Evolutionary conservation across 2,888 invertebrate species (phyloP), one percentile per base, ranked within the genome.

Genomic region (Tridacna gigas): DNA sequence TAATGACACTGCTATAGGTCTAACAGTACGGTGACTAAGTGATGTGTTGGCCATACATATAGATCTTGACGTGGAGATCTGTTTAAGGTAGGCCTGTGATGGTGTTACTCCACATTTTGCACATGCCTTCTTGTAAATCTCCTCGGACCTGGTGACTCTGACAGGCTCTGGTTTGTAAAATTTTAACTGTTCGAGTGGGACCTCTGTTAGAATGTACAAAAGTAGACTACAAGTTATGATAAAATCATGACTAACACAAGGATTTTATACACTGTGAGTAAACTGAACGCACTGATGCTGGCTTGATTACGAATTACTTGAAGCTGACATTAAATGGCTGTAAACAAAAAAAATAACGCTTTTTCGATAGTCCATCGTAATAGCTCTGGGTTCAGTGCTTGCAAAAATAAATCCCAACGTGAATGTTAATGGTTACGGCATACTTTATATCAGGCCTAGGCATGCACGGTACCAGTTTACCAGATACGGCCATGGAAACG

Each of bases 1-100:
- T 25, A 92, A 79, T 12, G 92, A 86, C n/a, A 91, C 88, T 26
- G 91, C 89, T 13, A 92, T 88, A 3, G 90, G 90, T 85, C 90
- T 91, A 26, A 91, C 74, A 18, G 79, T 84, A 9, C 77, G 73
- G 69, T 80, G 77, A 79, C 88, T 89, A 28, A 79, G 80, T 66
- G 75, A 85, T 2, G 81, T 86, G 63, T 86, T 88, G 18, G 83
- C 82, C 88, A 88, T 88, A 47, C 45, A 48, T 0, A 88, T 63
- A 5, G 77, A 28, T 26, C 85, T 47, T 5, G 76, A 45, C 25
- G 77, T 78, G 5, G 77, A 48, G 7, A 87, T 74, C 48, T 91
- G 91, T 80, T 86, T 87, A 28, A 89, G 65, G 76, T 87, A 92
- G 28, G 86, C 86, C 48, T 88, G 84, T 13, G 88, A 86, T n/a